These are phyloP conservation scores for Spilosoma lubricipeda DNA, from an alignment of 2,888 invertebrate genomes.

Conservation along the genomic window DNA sequence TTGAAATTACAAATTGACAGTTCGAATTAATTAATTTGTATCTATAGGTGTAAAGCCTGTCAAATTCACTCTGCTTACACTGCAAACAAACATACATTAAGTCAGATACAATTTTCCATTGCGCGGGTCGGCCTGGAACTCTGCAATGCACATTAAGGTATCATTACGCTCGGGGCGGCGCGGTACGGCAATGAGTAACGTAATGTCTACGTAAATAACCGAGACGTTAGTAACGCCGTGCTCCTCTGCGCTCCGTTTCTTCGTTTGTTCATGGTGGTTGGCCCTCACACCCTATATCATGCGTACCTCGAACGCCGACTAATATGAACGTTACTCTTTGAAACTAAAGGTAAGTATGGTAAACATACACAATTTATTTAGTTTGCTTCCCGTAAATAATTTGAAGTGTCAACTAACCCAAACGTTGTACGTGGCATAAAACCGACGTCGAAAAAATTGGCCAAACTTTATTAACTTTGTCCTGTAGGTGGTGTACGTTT, in stretches of 20 bases:
- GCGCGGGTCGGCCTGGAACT: constrained; percentile 9
- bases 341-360: constrained; percentile 10
- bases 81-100: not conserved
- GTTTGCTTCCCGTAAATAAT: constrained; percentile 27
- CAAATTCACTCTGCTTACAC: too few species aligned
- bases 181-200: constrained; percentile 18
- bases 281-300: not conserved
- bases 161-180: constrained; percentile 18
- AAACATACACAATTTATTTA: constrained; percentile 27
- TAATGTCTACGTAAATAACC: constrained; percentile 42
- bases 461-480: constrained; percentile 24
- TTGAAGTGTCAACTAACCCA: constrained; percentile 34
- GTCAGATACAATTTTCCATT: not conserved
- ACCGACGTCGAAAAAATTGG: constrained; percentile 18
- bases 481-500: constrained; percentile 6
- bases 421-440: constrained; percentile 25
- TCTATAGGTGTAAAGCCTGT: too few species aligned
- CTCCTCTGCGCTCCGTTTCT: constrained; percentile 40
- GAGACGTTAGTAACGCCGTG: constrained; percentile 43
- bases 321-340: not conserved
- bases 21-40: too few species aligned
- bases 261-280: constrained; percentile 45
- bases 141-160: constrained; percentile 28
- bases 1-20: too few species aligned
- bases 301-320: not conserved